These are phyloP conservation scores for Archocentrus centrarchus DNA, from an alignment of 2,113 vertebrate genomes.

Conservation along the genomic window DNA sequence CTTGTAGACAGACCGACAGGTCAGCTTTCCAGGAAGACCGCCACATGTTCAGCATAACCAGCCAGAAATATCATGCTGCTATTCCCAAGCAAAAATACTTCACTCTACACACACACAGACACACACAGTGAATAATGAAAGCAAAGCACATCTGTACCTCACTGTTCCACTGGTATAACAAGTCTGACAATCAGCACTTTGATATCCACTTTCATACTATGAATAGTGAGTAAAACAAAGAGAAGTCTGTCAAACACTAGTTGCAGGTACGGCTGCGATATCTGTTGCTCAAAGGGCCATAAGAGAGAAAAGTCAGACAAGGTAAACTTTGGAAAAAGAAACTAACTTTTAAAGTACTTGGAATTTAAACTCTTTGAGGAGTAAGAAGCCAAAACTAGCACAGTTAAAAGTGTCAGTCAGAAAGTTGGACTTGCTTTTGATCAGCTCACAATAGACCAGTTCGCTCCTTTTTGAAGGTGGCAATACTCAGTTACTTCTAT, in stretches of 20 bases:
- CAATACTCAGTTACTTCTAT: neutral
- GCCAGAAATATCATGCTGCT: conserved; percentile 54
- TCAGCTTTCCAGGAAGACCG: conserved; percentile 51
- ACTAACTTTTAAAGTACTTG: conserved; percentile 5
- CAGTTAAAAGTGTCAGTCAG: neutral
- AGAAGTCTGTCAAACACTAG: neutral
- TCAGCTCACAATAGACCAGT: neutral
- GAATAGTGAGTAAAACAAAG: neutral
- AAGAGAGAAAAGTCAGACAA: neutral
- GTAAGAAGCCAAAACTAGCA: neutral
- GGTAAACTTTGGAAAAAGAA: neutral
- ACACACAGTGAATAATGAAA: neutral
- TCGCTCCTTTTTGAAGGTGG: neutral
- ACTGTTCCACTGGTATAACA: neutral
- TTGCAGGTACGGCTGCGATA: neutral
- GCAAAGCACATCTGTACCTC: neutral
- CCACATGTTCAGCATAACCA: conserved; percentile 64
- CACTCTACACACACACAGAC: neutral
- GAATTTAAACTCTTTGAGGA: conserved; percentile 3
- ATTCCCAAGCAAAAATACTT: neutral
- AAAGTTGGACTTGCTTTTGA: neutral
- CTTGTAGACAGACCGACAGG: conserved; percentile 48
- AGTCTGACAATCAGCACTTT: neutral
- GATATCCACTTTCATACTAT: conserved; percentile 4
- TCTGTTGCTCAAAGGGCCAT: neutral